Conservation (phyloP, 2,888 invertebrate species). For the Leptinotarsa juncta region DNA sequence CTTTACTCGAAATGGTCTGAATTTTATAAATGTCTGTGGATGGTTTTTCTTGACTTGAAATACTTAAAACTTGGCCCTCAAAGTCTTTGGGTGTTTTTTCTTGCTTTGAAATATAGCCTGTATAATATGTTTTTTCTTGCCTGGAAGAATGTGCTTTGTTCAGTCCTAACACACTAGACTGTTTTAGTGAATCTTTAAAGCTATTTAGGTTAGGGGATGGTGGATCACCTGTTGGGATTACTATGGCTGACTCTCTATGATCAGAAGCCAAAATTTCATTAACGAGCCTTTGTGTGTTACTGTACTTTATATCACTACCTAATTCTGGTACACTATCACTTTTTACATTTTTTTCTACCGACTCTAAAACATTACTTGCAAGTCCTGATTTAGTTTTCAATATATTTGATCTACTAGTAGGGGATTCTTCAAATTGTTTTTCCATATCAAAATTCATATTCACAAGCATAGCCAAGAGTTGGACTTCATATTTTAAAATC, state of each 20-base stretch:
- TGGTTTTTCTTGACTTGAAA: too few relatives aligned
- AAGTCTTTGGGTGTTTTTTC: too few relatives aligned
- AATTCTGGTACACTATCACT: not conserved
- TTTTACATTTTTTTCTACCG: not conserved
- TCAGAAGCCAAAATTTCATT: not conserved
- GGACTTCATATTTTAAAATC: constrained; percentile 36
- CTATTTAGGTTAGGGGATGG: constrained; percentile 20
- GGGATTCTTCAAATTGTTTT: constrained; percentile 30
- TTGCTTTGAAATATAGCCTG: not conserved
- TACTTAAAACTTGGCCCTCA: too few relatives aligned
- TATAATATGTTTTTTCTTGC: constrained; percentile 32
- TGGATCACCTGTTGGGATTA: not conserved
- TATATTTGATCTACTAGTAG: constrained; percentile 17
- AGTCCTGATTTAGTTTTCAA: not conserved
- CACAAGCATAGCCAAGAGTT: constrained; percentile 36
- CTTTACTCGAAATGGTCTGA: not conserved
- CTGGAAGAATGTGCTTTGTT: constrained; percentile 23
- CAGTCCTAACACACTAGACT: constrained; percentile 33
- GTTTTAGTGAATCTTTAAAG: constrained; percentile 25
- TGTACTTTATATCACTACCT: not conserved
- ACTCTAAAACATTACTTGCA: not conserved
- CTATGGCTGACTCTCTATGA: not conserved
- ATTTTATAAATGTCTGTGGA: too few relatives aligned
- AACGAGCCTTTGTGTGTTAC: not conserved
- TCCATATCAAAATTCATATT: constrained; percentile 43